Percentiles rank a stretch among this genome's conserved stretches.
Evolutionary conservation across 1,140 invertebrate genomes (phyloP).

Genomic region (Drosophila fuyamai): DNA sequence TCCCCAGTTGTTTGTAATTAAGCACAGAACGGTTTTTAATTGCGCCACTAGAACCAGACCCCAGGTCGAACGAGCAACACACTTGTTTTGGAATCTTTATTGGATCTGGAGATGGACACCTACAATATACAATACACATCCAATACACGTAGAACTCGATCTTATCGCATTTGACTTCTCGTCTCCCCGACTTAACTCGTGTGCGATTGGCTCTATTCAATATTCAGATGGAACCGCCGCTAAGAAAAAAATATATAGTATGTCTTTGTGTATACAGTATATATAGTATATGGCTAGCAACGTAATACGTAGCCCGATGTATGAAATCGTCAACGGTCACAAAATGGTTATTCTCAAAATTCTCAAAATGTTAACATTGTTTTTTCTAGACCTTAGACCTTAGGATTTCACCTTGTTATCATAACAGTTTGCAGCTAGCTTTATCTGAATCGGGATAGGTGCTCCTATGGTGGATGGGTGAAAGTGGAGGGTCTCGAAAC

Average conservation of each 20-base stretch:
- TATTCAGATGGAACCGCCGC: slow-evolving; percentile 11
- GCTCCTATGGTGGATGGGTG: background rate
- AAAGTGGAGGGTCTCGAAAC: slow-evolving; percentile 9
- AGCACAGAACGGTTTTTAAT: slow-evolving; percentile 1
- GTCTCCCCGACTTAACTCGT: slow-evolving; percentile 8
- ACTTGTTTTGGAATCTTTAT: slow-evolving; percentile 38
- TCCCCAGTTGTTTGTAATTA: slow-evolving; percentile 22
- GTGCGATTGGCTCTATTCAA: slow-evolving; percentile 2
- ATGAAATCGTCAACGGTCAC: slow-evolving; percentile 33
- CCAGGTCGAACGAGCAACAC: slow-evolving; percentile 1
- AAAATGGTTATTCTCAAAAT: slow-evolving; percentile 60
- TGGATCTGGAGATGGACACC: slow-evolving; percentile 23
- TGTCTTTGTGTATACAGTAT: slow-evolving; percentile 19
- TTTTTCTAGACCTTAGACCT: slow-evolving; percentile 65
- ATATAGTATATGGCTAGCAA: slow-evolving; percentile 12
- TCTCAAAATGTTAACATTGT: slow-evolving; percentile 80
- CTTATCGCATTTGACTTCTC: background rate
- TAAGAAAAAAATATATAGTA: slow-evolving; percentile 28
- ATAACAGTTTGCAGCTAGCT: slow-evolving; percentile 27
- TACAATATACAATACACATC: slow-evolving; percentile 38
- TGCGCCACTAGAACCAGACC: background rate
- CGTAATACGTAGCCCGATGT: slow-evolving; percentile 7
- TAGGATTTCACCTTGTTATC: slow-evolving; percentile 75
- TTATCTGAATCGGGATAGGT: background rate
- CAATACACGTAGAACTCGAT: slow-evolving; percentile 38